These are phyloP conservation scores for Stichodactyla helianthus DNA, from an alignment of 64 coral and sea anemone species.

Conservation along the genomic window DNA sequence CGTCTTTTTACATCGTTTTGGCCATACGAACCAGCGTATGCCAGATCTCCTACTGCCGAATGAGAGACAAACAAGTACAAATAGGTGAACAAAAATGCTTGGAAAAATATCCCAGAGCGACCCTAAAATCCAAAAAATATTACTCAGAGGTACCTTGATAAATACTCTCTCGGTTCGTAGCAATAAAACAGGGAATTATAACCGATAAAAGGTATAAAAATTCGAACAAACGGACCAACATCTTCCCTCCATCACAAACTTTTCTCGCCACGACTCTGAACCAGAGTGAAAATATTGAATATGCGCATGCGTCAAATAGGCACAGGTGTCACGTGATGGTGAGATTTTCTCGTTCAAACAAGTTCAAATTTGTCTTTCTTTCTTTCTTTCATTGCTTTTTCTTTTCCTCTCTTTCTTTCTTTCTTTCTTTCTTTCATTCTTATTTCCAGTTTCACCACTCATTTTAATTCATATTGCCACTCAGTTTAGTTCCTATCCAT, in stretches of 20 bases:
- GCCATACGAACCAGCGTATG: conserved; percentile 81
- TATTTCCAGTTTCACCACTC: background rate
- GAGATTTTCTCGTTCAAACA: background rate
- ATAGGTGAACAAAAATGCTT: conserved; percentile 4
- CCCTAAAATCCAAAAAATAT: background rate
- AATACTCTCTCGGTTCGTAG: conserved; percentile 31
- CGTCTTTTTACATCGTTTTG: conserved; percentile 24
- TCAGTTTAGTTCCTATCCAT: too few species aligned
- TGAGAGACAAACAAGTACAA: conserved; percentile 51
- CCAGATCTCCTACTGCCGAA: conserved; percentile 55
- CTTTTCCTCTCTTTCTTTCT: background rate
- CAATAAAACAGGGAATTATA: conserved; percentile 38
- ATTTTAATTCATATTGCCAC: background rate
- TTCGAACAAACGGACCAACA: conserved; percentile 63
- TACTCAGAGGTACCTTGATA: conserved; percentile 38
- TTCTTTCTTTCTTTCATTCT: background rate
- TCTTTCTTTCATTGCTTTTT: background rate
- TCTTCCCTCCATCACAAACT: conserved; percentile 92
- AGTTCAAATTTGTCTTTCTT: background rate
- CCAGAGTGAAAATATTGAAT: conserved; percentile 67
- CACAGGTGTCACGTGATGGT: conserved; percentile 50
- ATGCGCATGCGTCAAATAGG: conserved; percentile 55
- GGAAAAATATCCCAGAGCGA: background rate
- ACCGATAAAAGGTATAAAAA: conserved; percentile 80
- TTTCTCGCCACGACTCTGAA: conserved; percentile 59